Percentiles rank a stretch among this genome's conserved stretches.
Conservation (phyloP, 2,888 invertebrate genomes). For the Acleris sparsana region DNA sequence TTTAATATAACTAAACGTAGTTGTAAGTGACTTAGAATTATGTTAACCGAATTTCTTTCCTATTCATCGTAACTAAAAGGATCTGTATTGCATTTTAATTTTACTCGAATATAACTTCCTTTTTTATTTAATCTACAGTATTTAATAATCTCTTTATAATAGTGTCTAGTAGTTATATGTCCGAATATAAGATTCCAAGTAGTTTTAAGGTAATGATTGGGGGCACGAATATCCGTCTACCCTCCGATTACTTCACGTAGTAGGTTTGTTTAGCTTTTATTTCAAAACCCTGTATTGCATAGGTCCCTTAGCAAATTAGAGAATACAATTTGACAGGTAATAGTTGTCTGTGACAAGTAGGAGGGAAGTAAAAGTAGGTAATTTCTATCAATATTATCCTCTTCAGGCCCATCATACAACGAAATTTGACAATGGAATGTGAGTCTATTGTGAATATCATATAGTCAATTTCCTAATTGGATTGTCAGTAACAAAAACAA, state of each 20-base stretch:
- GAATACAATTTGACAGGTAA: constrained; percentile 61
- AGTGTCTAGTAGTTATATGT: constrained; percentile 27
- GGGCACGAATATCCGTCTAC: constrained; percentile 61
- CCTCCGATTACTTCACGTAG: constrained; percentile 48
- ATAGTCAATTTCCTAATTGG: no score
- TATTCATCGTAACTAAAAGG: constrained; percentile 34
- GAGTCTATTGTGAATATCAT: no score
- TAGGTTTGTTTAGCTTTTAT: constrained; percentile 43
- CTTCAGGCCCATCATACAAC: no score
- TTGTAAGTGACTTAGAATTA: constrained; percentile 48
- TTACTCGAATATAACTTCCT: constrained; percentile 52
- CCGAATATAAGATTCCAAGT: constrained; percentile 44
- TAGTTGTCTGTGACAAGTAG: constrained; percentile 41
- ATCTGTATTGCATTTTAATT: constrained; percentile 46
- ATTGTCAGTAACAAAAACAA: no score
- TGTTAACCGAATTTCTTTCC: constrained; percentile 31
- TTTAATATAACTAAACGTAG: constrained; percentile 51
- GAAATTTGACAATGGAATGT: no score
- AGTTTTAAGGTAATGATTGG: constrained; percentile 51
- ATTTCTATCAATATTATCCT: no score
- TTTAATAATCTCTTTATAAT: constrained; percentile 38
- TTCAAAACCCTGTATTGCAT: constrained; percentile 75
- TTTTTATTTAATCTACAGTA: constrained; percentile 40
- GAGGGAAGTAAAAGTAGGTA: background rate
- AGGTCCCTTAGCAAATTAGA: constrained; percentile 80